These are phyloP conservation scores for Darevskia nairensis DNA, from an alignment of 2,797 vertebrate species.

Conservation along the genomic window DNA sequence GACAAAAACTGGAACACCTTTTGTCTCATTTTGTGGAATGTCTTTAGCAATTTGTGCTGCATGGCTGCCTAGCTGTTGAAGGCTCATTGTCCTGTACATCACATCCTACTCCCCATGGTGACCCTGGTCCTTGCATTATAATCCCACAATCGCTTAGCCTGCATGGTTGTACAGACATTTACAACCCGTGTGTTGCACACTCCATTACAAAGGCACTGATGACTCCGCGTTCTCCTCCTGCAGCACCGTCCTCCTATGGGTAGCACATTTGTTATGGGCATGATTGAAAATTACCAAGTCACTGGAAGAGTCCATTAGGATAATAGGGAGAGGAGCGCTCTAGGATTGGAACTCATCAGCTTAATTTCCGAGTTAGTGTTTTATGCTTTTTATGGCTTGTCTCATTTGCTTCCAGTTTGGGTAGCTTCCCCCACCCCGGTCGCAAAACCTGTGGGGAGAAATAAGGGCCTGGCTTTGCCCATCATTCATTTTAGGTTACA, in stretches of 20 bases:
- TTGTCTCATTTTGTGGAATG: slow-evolving; percentile 59
- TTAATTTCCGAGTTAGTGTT: slow-evolving; percentile 16
- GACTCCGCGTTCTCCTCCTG: slow-evolving; percentile 37
- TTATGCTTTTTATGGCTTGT: slow-evolving; percentile 15
- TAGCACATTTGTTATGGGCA: slow-evolving; percentile 53
- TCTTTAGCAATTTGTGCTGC: slow-evolving; percentile 64
- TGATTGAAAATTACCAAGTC: slow-evolving; percentile 69
- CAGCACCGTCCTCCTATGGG: slow-evolving; percentile 59
- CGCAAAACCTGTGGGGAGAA: slow-evolving; percentile 55
- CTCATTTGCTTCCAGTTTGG: slow-evolving; percentile 54
- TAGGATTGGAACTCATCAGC: slow-evolving; percentile 58
- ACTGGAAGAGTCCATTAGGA: slow-evolving; percentile 57
- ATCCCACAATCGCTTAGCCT: slow-evolving; percentile 54
- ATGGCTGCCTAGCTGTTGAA: slow-evolving; percentile 56
- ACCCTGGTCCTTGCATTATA: slow-evolving; percentile 58
- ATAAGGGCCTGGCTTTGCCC: slow-evolving; percentile 57
- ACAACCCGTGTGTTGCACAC: slow-evolving; percentile 47
- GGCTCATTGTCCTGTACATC: slow-evolving; percentile 52
- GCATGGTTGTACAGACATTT: slow-evolving; percentile 40
- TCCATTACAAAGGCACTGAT: slow-evolving; percentile 49
- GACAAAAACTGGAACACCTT: slow-evolving; percentile 63
- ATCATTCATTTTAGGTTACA: slow-evolving; percentile 74
- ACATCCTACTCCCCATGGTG: slow-evolving; percentile 56
- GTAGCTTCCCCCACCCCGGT: background rate
- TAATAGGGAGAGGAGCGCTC: slow-evolving; percentile 51